Conservation (phyloP, 2,797 vertebrate species). For the Mareca strepera region DNA sequence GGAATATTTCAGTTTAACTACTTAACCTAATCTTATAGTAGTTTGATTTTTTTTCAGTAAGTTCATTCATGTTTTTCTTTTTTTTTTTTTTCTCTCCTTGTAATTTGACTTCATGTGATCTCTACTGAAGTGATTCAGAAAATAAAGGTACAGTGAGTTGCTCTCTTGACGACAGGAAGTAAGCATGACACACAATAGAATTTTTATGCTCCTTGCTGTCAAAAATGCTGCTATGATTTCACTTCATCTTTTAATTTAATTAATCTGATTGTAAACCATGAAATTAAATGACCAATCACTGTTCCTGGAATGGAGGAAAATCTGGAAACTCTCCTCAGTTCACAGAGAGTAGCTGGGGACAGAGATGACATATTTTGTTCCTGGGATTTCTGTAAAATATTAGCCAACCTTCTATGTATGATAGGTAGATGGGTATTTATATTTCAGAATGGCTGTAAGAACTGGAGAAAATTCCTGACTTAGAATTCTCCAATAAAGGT, state of each 20-base stretch:
- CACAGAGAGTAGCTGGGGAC: not conserved
- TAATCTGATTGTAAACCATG: not conserved
- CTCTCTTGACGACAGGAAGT: not conserved
- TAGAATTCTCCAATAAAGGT: not conserved
- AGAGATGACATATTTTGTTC: not conserved
- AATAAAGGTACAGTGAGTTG: not conserved
- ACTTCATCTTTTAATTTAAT: not conserved
- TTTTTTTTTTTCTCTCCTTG: rapidly evolving
- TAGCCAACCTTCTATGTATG: not conserved
- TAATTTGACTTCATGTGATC: not conserved
- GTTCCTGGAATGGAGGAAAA: not conserved
- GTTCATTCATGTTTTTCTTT: not conserved
- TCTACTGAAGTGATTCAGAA: not conserved
- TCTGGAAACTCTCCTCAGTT: not conserved
- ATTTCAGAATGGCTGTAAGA: not conserved
- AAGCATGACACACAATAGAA: not conserved
- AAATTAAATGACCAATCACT: not conserved
- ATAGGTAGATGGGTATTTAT: not conserved
- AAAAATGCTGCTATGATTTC: not conserved
- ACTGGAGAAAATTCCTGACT: not conserved
- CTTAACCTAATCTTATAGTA: not conserved
- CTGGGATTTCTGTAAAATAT: not conserved
- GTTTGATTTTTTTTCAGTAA: not conserved
- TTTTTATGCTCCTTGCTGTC: not conserved
- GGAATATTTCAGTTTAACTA: not conserved